Evolutionary conservation across 1,140 invertebrate species (phyloP), one percentile per base, ranked within the genome.

Genomic region (Drosophila sucinea): DNA sequence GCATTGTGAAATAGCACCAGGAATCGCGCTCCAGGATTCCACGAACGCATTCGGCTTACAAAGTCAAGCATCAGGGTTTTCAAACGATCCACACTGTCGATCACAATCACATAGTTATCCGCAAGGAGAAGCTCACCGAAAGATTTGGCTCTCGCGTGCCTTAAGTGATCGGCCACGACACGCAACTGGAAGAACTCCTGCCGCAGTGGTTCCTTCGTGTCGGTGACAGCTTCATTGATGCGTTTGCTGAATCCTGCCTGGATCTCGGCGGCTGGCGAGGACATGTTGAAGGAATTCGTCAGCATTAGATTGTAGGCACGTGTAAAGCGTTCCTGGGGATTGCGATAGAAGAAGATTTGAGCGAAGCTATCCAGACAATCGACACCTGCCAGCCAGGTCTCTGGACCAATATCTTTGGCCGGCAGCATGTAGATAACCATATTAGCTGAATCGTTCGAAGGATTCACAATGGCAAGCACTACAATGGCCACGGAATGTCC

Each of bases 21-120:
- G 29, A 91, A 91, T 3, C 79, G 70, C 0, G 83, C 91, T 1
- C 90, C 91, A 0, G 90, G 91, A 62, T 92, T 92, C 89, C 90
- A 92, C 0, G 91, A 90, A 6, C 70, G 47, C 57, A 73, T 86
- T 10, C 67, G 44, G 33, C 67, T 83, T 1, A 90, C 60, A 35
- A 70, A 76, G 0, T 61, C 27, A 0, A 10, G n/a, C 77, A 92
- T 73, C 1, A 91, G 64, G 0, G n/a, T 38, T 0, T 60, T 58
- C 7, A 91, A 32, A 0, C 75, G 63, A 4, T 75, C 60, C 54
- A 84, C 47, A 1, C 67, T 73, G 64, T 91, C 86, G 11, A 86
- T 70, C 0, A 91, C 44, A 27, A 91, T 84, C 2, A 92, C 73
- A 54, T 92, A 91, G 70, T 84, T 90, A 57, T 91, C 89, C 2